A percentile compares a stretch with the other conserved stretches of the same genome.
Evolutionary conservation across 1,140 invertebrate species (phyloP).

Genomic region (Brachionus koreanus): DNA sequence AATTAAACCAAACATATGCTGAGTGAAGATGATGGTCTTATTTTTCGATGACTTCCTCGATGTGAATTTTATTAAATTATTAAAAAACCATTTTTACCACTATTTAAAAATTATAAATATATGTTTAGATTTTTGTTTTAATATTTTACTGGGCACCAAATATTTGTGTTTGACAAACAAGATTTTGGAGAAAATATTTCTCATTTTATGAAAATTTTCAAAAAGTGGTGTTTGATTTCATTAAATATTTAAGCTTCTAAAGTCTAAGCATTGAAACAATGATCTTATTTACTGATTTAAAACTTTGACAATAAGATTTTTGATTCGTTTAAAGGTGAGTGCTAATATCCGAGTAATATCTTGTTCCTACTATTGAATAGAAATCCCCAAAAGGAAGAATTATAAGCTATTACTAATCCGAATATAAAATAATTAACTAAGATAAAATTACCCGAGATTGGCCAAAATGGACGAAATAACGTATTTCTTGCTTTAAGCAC

Average conservation of each 20-base stretch:
- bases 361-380: background rate
- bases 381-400: constrained; percentile 21
- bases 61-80: background rate
- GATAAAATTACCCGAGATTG: constrained; percentile 12
- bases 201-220: constrained; percentile 1
- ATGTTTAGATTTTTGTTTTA: background rate
- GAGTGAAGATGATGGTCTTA: background rate
- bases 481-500: constrained; percentile 6
- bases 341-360: background rate
- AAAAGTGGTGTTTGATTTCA: constrained; percentile 37
- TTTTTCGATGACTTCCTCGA: background rate
- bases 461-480: background rate
- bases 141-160: background rate
- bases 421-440: constrained; percentile 18
- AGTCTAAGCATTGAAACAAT: background rate
- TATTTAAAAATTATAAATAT: background rate
- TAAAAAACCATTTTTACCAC: constrained; percentile 5
- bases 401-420: constrained; percentile 20
- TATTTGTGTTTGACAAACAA: constrained; percentile 38
- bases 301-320: constrained; percentile 33
- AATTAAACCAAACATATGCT: background rate
- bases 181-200: background rate
- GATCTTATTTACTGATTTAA: constrained; percentile 24
- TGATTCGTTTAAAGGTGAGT: constrained; percentile 2
- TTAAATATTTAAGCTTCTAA: constrained; percentile 22